Percentiles rank a stretch among this genome's conserved stretches.
phyloP scores from a whole-genome alignment of 2,113 vertebrate species.

The Sturnus vulgaris region DNA sequence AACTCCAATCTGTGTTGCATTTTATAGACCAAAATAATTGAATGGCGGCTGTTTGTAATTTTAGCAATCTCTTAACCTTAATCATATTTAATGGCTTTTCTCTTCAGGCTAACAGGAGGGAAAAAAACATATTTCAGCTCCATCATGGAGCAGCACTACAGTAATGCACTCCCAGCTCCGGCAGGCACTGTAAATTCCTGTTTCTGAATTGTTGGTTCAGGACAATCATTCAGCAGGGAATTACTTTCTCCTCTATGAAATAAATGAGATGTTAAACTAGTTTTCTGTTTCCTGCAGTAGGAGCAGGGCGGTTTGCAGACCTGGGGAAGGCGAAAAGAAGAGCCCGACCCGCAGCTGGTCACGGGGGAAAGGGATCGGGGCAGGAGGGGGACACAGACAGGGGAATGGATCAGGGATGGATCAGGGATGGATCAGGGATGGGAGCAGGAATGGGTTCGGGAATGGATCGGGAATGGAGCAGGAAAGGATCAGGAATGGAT shows the following conservation, averaged over 20 bases:
- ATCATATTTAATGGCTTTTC: conserved; percentile 86
- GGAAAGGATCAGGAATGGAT: too few species aligned
- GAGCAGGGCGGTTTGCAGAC: conserved; percentile 27
- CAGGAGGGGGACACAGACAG: too few species aligned
- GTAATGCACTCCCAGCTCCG: conserved; percentile 62
- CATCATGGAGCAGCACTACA: conserved; percentile 39
- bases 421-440: too few species aligned
- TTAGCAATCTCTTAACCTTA: conserved; percentile 86
- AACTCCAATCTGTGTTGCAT: conserved; percentile 79
- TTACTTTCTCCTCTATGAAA: conserved; percentile 82
- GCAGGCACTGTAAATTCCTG: conserved; percentile 75
- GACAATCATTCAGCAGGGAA: conserved; percentile 82
- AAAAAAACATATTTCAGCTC: conserved; percentile 69
- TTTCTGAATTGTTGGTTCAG: conserved; percentile 79
- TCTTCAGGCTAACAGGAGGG: conserved; percentile 80
- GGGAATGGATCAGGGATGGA: too few species aligned
- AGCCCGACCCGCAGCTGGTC: neutral
- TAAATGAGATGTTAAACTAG: conserved; percentile 84
- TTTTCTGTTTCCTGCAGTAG: conserved; percentile 76
- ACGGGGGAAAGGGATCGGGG: neutral
- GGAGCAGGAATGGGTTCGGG: too few species aligned
- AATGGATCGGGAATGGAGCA: too few species aligned
- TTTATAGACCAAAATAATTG: conserved; percentile 85
- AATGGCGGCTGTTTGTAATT: conserved; percentile 84
- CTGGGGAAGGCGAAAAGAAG: conserved; percentile 7